phyloP scores from a whole-genome alignment of 1,140 invertebrate species.

The Araneus ventricosus region DNA sequence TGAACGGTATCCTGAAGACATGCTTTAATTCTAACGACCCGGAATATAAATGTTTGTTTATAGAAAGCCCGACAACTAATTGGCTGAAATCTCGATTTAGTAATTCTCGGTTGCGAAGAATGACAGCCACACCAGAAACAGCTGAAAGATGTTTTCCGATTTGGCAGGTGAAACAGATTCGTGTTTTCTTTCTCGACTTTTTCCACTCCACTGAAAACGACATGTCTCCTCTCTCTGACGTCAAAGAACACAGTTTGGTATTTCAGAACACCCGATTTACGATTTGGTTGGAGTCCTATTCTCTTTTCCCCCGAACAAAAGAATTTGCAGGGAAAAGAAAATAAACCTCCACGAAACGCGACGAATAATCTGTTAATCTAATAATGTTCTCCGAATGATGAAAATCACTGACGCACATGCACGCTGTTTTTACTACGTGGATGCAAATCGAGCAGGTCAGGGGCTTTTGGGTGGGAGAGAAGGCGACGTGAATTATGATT shows the following conservation, averaged over 20 bases:
- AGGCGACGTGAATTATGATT: neutral
- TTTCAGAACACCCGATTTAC: constrained; percentile 18
- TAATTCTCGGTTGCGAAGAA: neutral
- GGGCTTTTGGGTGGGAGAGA: neutral
- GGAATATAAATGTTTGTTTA: neutral
- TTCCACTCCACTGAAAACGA: neutral
- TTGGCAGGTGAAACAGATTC: constrained; percentile 21
- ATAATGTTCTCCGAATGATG: constrained; percentile 19
- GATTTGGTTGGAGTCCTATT: neutral
- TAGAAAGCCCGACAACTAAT: neutral
- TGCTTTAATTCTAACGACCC: neutral
- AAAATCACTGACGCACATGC: constrained; percentile 4
- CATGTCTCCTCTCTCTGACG: neutral
- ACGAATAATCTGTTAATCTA: constrained; percentile 9
- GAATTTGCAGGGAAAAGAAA: neutral
- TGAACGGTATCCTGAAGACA: neutral
- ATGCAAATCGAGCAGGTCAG: neutral
- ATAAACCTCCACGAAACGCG: neutral
- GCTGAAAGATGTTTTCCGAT: constrained; percentile 1
- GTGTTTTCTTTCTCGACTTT: neutral
- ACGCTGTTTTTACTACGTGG: neutral
- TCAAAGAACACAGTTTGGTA: constrained; percentile 13
- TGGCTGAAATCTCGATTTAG: neutral
- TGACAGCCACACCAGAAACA: neutral
- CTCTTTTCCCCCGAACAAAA: constrained; percentile 14